Evolutionary conservation across 2,888 invertebrate species (phyloP), one percentile per base, ranked within the genome.

Genomic region (Xestia ashworthii): DNA sequence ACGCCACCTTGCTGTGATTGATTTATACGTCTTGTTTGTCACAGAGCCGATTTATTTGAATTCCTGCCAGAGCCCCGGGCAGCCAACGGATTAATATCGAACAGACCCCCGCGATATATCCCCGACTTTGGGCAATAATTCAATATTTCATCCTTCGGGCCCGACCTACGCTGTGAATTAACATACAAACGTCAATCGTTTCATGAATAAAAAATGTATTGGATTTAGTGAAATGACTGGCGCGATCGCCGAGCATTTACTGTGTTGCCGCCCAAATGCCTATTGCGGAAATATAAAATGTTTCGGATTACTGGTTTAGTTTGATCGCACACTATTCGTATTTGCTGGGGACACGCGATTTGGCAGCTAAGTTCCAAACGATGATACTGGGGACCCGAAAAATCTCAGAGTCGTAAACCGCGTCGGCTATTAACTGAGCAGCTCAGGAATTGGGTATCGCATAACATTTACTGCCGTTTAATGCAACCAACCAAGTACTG

Each of bases 1-100:
- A 95, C 95, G 90, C 95, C 96, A 95, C 96, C 95, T 95, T 96
- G 95, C 93, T 86, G 80, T 95, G 97, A 97, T 97, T 97, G 97
- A 97, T 97, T 97, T 97, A 97, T 97, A 94, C 94, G 93, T 96
- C 96, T 97, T 97, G 97, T 97, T 97, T 97, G 97, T 97, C 97
- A 96, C 96, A 91, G 93, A 93, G 89, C 92, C 93, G 96, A 97
- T 97, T 97, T 97, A 97, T 97, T 97, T 96, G 97, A 97, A 96
- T 96, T 96, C 95, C 96, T 95, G 95, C 95, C 96, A 96, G 95
- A 92, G 92, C 87, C 90, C 90, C 93, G 93, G 93, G 94, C 92
- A 94, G 95, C 94, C 95, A 93, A 93, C 93, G 97, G 97, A 96
- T 96, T 96, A 97, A 96, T 97, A 96, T 96, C 94, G 94, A 92